These are phyloP conservation scores for Leptoclinus maculatus DNA, from an alignment of 2,797 vertebrate genomes.

Conservation along the genomic window DNA sequence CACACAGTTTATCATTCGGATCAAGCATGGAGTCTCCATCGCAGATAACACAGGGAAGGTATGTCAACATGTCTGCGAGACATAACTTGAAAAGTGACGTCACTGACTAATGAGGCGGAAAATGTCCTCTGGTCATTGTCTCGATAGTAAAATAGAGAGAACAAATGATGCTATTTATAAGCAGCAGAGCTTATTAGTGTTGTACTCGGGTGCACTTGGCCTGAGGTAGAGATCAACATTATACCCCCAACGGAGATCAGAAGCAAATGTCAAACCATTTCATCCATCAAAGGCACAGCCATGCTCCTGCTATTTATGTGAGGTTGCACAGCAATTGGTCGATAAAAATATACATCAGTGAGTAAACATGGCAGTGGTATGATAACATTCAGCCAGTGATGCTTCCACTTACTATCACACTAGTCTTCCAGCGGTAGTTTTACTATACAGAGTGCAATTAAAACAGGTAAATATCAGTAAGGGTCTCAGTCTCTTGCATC, in stretches of 20 bases:
- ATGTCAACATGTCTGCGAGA: conserved; percentile 56
- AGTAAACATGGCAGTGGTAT: conserved; percentile 55
- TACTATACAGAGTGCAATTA: conserved; percentile 9
- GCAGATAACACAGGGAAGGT: conserved; percentile 90
- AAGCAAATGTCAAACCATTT: conserved; percentile 82
- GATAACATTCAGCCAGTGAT: conserved; percentile 42
- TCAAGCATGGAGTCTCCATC: conserved; percentile 87
- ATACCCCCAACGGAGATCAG: conserved; percentile 73
- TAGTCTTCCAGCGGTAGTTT: conserved; percentile 1
- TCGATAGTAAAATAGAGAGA: conserved; percentile 23
- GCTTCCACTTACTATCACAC: conserved; percentile 22
- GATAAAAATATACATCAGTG: conserved; percentile 34
- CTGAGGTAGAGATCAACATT: conserved; percentile 72
- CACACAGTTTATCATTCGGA: conserved; percentile 93
- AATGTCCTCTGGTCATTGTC: conserved; percentile 34
- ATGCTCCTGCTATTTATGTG: conserved; percentile 70
- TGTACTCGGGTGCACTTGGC: conserved; percentile 51
- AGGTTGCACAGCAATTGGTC: conserved; percentile 50
- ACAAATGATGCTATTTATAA: conserved; percentile 37
- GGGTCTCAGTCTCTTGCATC: conserved; percentile 1
- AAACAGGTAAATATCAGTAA: conserved; percentile 28
- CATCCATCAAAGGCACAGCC: conserved; percentile 74
- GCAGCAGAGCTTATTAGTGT: conserved; percentile 52
- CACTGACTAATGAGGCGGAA: conserved; percentile 42
- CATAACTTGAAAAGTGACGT: conserved; percentile 16